Base-by-base conservation (phyloP, 2,888 invertebrate species). In the Pogonocherus hispidulus region DNA sequence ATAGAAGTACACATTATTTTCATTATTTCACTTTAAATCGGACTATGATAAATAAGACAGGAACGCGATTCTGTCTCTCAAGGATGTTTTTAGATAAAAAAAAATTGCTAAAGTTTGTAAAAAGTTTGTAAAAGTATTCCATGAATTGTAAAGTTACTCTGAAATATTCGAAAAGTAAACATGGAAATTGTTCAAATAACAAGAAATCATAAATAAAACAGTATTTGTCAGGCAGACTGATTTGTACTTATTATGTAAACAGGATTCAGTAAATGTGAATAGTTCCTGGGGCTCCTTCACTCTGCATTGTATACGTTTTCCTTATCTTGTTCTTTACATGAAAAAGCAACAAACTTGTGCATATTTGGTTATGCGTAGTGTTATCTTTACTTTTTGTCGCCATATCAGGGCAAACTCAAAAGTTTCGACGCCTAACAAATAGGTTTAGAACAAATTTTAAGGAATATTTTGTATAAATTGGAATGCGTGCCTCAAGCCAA, bases 231-330 rank as follows among this genome's bases (percentile, higher is more conserved):
- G 73, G 16, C 57, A 32, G 32, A 22, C 49, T 62, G 76, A 78
- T 78, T 77, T 76, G 73, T 76, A 73, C 73, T 67, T 74, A 73
- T 77, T 77, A 76, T 77, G 76, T 73, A 78, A 77, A 78, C 76
- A 73, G 63, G 52, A 63, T 69, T 49, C 66, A 60, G 62, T 51
- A 22, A 51, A 49, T 51, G 51, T 62, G 75, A 71, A 57, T 69
- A 71, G 67, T 70, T 71, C 49, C 71, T 51, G 46, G 65, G 69
- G 67, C 67, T 75, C 73, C 74, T 75, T 75, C 72, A n/a, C 72
- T 62, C 67, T 59, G 55, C 16, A 62, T 62, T 62, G 62, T 62
- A 19, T 37, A 56, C 63, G 66, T 66, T 56, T 64, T 70, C 60
- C 74, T 74, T 72, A 72, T 74, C 71, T 66, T 16, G 22, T 59